These are phyloP conservation scores for Ceyx cyanopectus DNA, from an alignment of 2,113 vertebrate genomes.

Conservation along the genomic window DNA sequence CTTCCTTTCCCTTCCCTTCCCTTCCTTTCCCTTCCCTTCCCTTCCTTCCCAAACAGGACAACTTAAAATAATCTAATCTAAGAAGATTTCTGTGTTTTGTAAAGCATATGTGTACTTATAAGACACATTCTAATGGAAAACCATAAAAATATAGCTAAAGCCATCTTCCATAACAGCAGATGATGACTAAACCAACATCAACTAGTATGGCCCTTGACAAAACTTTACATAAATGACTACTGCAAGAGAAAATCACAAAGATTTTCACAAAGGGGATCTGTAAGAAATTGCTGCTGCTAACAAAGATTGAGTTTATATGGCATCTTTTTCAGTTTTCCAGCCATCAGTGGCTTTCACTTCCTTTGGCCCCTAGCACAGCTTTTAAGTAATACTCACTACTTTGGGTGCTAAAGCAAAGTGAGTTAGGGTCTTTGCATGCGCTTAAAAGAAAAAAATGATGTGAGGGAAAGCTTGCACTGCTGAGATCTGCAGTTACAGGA, in stretches of 20 bases:
- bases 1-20: too few relatives aligned
- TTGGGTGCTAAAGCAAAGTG: neutral
- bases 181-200: neutral
- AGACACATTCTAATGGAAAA: neutral
- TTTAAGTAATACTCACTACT: neutral
- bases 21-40: too few relatives aligned
- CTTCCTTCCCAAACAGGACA: neutral
- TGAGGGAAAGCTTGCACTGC: neutral
- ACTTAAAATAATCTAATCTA: neutral
- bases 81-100: neutral
- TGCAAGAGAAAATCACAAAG: neutral
- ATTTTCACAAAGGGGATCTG: accelerated
- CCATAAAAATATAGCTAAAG: neutral
- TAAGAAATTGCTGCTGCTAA: neutral
- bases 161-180: neutral
- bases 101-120: neutral
- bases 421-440: neutral
- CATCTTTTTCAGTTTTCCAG: neutral
- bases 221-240: neutral
- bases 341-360: neutral
- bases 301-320: neutral
- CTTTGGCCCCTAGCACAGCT: neutral
- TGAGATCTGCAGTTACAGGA: neutral
- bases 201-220: neutral
- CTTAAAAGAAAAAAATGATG: neutral